Base-by-base conservation (phyloP, 2,797 vertebrate species). In the Octomys mimax region DNA sequence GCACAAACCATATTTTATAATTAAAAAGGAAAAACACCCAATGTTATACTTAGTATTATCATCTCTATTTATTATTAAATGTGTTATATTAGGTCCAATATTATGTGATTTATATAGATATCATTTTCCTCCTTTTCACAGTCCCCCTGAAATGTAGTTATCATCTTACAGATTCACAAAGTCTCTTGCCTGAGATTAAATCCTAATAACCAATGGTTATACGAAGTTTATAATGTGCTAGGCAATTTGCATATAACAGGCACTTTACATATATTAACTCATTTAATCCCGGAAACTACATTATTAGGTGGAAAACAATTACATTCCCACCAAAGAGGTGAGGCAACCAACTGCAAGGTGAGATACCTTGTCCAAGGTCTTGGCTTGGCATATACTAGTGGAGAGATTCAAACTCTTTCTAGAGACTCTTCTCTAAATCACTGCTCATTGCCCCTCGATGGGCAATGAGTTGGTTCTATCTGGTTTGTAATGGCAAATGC, bases 371-470 rank as follows among this genome's bases (percentile, higher is more conserved):
- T 4, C 21, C 79, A 87, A 42, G 52, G 39, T 75, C 10, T 52
- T 81, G 5, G 21, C 13, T 87, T 57, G n/a, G n/a, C 33, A 61
- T 52, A 6, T 24, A 19, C 28, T 70, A 62, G n/a, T 33, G 0
- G 66, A 86, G 68, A 92, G 24, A 87, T 71, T 95, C 61, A 57
- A 71, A 79, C 10, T 75, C 73, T 59, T 13, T 91, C 39, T 28
- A 83, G 36, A 82, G 11, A 6, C 28, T 52, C 12, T 64, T 71
- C 13, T 11, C 49, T 52, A 80, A 71, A 42, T 33, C 7, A 52
- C 12, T 4, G 1, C 2, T 52, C 7, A 6, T 33, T 1, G 71
- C 3, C 6, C 22, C 31, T 57, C 0, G 7, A 9, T 14, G 28
- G 6, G 54, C 57, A 13, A 78, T 26, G 71, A 61, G 57, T 92